Evolutionary conservation across 2,797 vertebrate species (phyloP), one percentile per base, ranked within the genome.

Genomic region (Thaleichthys pacificus): DNA sequence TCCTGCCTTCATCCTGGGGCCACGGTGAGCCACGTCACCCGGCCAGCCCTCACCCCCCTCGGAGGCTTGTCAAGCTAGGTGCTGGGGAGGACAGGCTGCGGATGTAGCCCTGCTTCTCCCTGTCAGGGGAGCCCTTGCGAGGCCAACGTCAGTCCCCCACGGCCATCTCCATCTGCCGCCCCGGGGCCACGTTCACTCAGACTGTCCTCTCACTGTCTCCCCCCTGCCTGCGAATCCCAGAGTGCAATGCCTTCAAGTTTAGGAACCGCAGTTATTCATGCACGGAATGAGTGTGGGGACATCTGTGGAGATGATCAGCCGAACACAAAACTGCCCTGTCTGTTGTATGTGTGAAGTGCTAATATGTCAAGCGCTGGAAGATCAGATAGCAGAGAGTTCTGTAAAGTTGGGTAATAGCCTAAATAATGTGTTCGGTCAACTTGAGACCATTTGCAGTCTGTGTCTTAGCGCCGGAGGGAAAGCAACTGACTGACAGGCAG

Each of bases 21-120:
- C 72, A 61, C 75, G 71, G 77, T 79, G 73, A 78, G 77, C 60
- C 65, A 32, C 68, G 32, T 0, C 6, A 38, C 73, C 76, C 74
- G 75, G 80, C 68, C 8, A 14, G 26, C 1, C 47, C 57, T 73
- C 19, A 28, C 32, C 24, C 49, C 26, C 47, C 49, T 28, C 57
- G 4, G 19, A 22, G 49, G 19, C 28, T 21, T 42, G 14, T 5
- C 15, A 5, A n/a, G 51, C 30, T 28, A 19, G 32, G 62, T 38
- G 62, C n/a, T 22, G 21, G 47, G 21, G n/a, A 63, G 56, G 64
- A 70, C 61, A 60, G 57, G 58, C 56, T 63, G 24, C 2, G 57
- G 66, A 28, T 66, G 61, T 54, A 61, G 63, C 64, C 26, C 66
- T 24, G 28, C n/a, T 65, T 54, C 35, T 66, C 38, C 66, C 54